A percentile compares a stretch with the other conserved stretches of the same genome.
phyloP scores from a whole-genome alignment of 2,113 vertebrate species.

The Hyperopisus bebe region DNA sequence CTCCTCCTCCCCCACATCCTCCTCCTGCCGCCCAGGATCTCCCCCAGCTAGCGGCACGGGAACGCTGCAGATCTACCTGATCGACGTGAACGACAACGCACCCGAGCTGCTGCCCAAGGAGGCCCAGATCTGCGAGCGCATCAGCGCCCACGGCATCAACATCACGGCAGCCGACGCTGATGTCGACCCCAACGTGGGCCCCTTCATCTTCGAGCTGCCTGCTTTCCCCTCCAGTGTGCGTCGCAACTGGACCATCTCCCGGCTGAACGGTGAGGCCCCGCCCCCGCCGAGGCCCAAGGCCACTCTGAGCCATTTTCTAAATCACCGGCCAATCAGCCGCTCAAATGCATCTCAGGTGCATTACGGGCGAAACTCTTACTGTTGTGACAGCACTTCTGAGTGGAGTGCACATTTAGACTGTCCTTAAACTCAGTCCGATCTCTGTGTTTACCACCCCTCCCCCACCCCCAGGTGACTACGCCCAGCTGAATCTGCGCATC shows the following conservation, averaged over 20 bases:
- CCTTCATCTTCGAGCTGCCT: constrained; percentile 91
- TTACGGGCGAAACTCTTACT: neutral
- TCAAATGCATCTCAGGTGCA: neutral
- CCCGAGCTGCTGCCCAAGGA: constrained; percentile 82
- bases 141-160: constrained; percentile 77
- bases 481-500: constrained; percentile 78
- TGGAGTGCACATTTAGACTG: neutral
- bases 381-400: neutral
- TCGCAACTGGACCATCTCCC: constrained; percentile 91
- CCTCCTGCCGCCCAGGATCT: constrained; percentile 59
- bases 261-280: constrained; percentile 76
- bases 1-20: neutral
- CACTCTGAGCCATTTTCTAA: neutral
- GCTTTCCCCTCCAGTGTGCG: constrained; percentile 70
- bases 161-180: constrained; percentile 87
- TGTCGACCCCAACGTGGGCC: constrained; percentile 83
- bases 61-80: constrained; percentile 88
- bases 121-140: constrained; percentile 88
- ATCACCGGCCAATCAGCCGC: neutral
- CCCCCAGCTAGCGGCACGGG: constrained; percentile 86
- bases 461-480: constrained; percentile 70
- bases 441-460: neutral
- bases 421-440: neutral
- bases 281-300: neutral
- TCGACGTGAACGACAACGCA: constrained; percentile 93